Evolutionary conservation across 2,113 vertebrate species (phyloP).

Genomic region (Dolichallabes microphthalmus): DNA sequence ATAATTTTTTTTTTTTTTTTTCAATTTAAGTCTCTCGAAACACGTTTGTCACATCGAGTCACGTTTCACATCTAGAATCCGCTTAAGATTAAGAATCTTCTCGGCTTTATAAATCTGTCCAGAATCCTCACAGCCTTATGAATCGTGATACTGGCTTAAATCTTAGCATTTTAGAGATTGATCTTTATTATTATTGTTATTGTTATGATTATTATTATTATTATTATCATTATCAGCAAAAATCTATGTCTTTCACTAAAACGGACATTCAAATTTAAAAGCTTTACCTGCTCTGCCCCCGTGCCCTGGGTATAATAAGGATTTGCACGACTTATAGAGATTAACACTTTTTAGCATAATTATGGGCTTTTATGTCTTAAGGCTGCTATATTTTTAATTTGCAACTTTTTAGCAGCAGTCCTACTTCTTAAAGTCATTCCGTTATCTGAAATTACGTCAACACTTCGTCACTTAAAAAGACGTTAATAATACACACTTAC

Average conservation of each 20-base stretch:
- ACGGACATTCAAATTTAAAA: neutral
- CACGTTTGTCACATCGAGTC: neutral
- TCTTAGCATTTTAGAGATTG: neutral
- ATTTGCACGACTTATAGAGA: neutral
- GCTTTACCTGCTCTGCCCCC: neutral
- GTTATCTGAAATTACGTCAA: neutral
- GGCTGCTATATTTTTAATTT: slow-evolving; percentile 4
- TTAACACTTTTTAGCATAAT: slow-evolving; percentile 3
- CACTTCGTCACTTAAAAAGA: neutral
- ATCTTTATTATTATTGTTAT: neutral
- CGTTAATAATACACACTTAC: neutral
- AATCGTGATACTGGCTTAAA: neutral
- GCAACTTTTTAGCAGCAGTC: neutral
- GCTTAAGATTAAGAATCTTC: slow-evolving; percentile 8
- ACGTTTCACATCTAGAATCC: neutral
- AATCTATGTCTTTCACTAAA: neutral
- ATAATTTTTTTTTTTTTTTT: too few relatives aligned
- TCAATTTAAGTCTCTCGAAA: neutral
- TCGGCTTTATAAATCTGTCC: neutral
- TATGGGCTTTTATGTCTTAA: slow-evolving; percentile 5
- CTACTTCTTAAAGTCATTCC: neutral
- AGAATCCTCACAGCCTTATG: neutral
- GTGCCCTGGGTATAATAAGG: neutral
- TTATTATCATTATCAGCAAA: neutral
- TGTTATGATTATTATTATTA: too few relatives aligned